Conservation (phyloP, 1,140 invertebrate genomes). For the Pseudomyrmex sp. region DNA sequence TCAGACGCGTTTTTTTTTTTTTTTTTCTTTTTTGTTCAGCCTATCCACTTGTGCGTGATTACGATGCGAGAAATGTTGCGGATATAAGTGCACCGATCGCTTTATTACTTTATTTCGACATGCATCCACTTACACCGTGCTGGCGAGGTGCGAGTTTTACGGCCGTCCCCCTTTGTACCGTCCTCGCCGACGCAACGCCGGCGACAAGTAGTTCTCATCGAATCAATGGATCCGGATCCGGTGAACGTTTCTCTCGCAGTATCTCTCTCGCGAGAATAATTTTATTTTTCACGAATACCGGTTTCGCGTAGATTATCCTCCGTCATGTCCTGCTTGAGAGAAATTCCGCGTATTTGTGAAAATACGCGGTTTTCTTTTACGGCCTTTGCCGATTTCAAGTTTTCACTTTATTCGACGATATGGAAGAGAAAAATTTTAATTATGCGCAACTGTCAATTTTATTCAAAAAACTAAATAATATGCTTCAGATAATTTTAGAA, state of each 20-base stretch:
- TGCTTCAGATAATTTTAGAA: too few species aligned
- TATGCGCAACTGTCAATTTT: too few species aligned
- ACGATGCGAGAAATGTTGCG: constrained; percentile 19
- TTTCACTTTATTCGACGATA: not conserved
- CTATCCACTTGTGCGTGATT: not conserved
- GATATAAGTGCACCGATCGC: constrained; percentile 45
- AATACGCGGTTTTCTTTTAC: constrained; percentile 3
- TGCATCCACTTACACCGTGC: constrained; percentile 14
- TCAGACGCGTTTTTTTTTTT: not conserved
- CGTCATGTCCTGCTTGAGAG: not conserved
- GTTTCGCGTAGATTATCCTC: constrained; percentile 55
- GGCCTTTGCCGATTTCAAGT: not conserved
- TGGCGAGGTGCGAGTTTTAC: constrained; percentile 58
- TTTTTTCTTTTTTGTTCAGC: not conserved
- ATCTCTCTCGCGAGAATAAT: constrained; percentile 31
- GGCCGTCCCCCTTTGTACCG: constrained; percentile 34
- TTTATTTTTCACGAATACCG: constrained; percentile 73
- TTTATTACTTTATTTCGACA: constrained; percentile 58
- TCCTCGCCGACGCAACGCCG: constrained; percentile 48
- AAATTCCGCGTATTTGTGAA: constrained; percentile 30
- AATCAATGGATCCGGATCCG: constrained; percentile 64
- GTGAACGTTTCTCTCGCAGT: constrained; percentile 44
- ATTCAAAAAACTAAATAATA: too few species aligned
- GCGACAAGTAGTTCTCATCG: constrained; percentile 58
- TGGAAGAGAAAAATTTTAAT: too few species aligned